Evolutionary conservation across 2,797 vertebrate genomes (phyloP), one percentile per base, ranked within the genome.

Genomic region (Spinus pinus): DNA sequence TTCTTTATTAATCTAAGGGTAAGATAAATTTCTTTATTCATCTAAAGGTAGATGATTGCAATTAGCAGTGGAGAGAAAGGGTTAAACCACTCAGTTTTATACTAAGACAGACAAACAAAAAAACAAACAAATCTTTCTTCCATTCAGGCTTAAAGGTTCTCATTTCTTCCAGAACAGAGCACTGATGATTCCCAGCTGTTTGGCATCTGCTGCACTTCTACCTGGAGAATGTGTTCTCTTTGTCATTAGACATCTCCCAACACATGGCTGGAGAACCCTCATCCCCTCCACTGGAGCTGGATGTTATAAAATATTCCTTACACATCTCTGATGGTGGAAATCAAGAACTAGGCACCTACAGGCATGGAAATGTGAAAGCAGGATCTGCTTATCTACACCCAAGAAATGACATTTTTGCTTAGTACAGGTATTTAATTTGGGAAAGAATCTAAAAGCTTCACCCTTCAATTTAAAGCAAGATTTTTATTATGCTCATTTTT

Each of bases 181-280:
- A n/a, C 84, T 93, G 91, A 93, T 79, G 91, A 96, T 91, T 67
- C 94, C 37, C 91, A 95, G 94, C 86, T 96, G 93, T 96, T 92
- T 89, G 94, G 93, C 92, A 93, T 94, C 92, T 91, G 88, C 28
- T 81, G 58, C 61, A 56, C 54, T 85, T 35, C 41, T 31, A 92
- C 92, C 92, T 92, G 85, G 53, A 72, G 70, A 67, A 44, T 28
- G 22, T 22, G 30, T 37, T 87, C 64, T 60, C 60, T 80, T 44
- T 78, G 78, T 57, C 81, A 71, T 33, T 2, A 42, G 71, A 47
- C 25, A 50, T 7, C 49, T 80, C 81, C 74, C 39, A 66, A 17
- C 72, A 82, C 79, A 49, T 5, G 41, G 51, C 28, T 50, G 28
- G 50, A 71, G 61, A 2, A 17, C 30, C 57, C 37, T 1, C 70